Percentiles rank a stretch among this genome's conserved stretches.
Evolutionary conservation across 1,140 invertebrate genomes (phyloP).

Genomic region (Caenorhabditis remanei): DNA sequence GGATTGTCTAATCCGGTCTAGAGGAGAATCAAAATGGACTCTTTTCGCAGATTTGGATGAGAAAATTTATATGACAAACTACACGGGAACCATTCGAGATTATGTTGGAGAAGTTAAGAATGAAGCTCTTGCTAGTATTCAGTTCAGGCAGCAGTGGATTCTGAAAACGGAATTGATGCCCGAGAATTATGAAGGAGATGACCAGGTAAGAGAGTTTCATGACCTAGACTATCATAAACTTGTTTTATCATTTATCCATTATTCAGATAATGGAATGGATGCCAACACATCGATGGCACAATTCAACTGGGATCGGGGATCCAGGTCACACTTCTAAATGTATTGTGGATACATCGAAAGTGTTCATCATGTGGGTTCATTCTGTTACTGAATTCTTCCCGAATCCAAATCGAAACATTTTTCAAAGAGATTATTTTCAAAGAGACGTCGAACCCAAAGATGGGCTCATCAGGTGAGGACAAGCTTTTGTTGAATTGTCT

Average conservation of each 20-base stretch:
- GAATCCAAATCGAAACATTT: too few species aligned
- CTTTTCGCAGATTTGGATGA: slow-evolving; percentile 25
- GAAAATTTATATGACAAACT: slow-evolving; percentile 20
- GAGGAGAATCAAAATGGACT: slow-evolving; percentile 34
- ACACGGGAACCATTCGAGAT: slow-evolving; percentile 6
- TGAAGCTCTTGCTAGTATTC: not conserved
- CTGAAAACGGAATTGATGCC: slow-evolving; percentile 49
- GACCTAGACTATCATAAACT: not conserved
- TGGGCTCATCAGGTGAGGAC: not conserved
- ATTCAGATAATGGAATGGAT: slow-evolving; percentile 4
- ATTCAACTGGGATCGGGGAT: not conserved
- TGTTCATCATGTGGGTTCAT: slow-evolving; percentile 15
- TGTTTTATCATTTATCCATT: not conserved
- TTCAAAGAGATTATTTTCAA: too few species aligned
- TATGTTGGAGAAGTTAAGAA: not conserved
- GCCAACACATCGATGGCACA: slow-evolving; percentile 16
- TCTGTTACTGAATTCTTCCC: not conserved
- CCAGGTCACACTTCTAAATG: slow-evolving; percentile 4
- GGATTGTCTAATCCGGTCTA: slow-evolving; percentile 14
- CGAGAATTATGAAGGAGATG: not conserved
- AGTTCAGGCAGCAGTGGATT: slow-evolving; percentile 29
- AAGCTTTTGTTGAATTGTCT: not conserved
- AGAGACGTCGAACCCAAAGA: too few species aligned
- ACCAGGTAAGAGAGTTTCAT: not conserved
- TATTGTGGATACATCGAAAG: slow-evolving; percentile 18